Conservation (phyloP, 2,888 invertebrate species). For the Malachius bipustulatus region DNA sequence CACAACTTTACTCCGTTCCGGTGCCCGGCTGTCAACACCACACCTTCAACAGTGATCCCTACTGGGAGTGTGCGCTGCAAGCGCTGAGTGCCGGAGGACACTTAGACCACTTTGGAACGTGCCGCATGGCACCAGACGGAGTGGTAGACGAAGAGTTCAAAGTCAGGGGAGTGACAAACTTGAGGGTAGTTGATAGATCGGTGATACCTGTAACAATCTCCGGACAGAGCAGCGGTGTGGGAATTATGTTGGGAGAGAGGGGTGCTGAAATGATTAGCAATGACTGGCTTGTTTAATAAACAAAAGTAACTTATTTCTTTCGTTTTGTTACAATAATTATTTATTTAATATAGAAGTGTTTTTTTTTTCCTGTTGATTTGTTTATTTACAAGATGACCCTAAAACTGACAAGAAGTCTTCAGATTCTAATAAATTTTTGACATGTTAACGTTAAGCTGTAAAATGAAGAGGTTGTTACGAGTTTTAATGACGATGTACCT, state of each 20-base stretch:
- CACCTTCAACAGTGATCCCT: slow-evolving; percentile 44
- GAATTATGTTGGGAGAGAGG: slow-evolving; percentile 58
- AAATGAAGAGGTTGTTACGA: too few species aligned
- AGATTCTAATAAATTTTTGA: too few species aligned
- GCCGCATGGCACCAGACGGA: slow-evolving; percentile 54
- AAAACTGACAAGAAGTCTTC: too few species aligned
- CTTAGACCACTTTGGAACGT: slow-evolving; percentile 49
- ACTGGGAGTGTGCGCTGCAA: slow-evolving; percentile 53
- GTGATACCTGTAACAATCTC: slow-evolving; percentile 49
- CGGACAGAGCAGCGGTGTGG: slow-evolving; percentile 55
- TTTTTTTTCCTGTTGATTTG: too few species aligned
- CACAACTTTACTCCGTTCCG: slow-evolving; percentile 40
- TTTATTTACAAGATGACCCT: too few species aligned
- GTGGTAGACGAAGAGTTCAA: slow-evolving; percentile 46
- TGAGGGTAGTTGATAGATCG: slow-evolving; percentile 54
- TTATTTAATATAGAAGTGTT: too few species aligned
- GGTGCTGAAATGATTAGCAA: slow-evolving; percentile 49
- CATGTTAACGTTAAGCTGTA: too few species aligned
- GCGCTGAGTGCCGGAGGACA: slow-evolving; percentile 50
- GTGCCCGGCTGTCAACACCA: slow-evolving; percentile 48
- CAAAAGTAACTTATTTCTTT: too few species aligned
- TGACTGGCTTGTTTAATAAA: too few species aligned
- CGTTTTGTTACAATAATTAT: too few species aligned
- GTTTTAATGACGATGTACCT: too few species aligned
- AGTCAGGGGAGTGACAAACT: slow-evolving; percentile 27